A percentile compares a stretch with the other conserved stretches of the same genome.
Evolutionary conservation across 2,888 invertebrate genomes (phyloP).

Genomic region (Chydorus sphaericus): DNA sequence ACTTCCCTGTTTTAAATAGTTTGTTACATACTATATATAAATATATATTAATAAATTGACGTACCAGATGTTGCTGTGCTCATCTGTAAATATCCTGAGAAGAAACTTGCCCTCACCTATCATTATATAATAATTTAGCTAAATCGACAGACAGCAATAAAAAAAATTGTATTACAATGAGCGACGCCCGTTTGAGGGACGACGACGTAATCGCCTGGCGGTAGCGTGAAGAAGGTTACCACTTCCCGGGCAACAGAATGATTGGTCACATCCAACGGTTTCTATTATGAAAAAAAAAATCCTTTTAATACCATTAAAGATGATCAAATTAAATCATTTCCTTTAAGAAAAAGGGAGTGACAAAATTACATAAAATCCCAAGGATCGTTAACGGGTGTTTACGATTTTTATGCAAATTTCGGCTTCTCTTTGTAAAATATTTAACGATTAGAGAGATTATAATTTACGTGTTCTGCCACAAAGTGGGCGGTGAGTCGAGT

Average conservation of each 20-base stretch:
- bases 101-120: constrained; percentile 55
- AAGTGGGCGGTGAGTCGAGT: constrained; percentile 43
- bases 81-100: constrained; percentile 52
- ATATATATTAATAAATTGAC: constrained; percentile 15
- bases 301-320: too few relatives aligned
- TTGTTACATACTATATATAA: not conserved
- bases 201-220: constrained; percentile 56
- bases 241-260: constrained; percentile 49
- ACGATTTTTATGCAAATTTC: too few relatives aligned
- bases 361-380: not conserved
- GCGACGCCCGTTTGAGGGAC: constrained; percentile 54
- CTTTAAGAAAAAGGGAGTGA: not conserved
- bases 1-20: constrained; percentile 53
- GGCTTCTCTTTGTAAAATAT: not conserved
- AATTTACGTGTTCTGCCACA: constrained; percentile 41
- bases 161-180: too few relatives aligned
- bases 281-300: constrained; percentile 27
- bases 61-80: constrained; percentile 55
- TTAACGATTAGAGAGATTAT: not conserved
- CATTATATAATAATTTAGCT: too few relatives aligned
- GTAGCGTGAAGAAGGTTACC: constrained; percentile 55
- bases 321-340: not conserved
- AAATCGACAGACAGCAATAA: too few relatives aligned
- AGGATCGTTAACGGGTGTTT: too few relatives aligned
- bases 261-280: constrained; percentile 50